phyloP scores from a whole-genome alignment of 1,140 invertebrate species.

The Uloborus diversus region DNA sequence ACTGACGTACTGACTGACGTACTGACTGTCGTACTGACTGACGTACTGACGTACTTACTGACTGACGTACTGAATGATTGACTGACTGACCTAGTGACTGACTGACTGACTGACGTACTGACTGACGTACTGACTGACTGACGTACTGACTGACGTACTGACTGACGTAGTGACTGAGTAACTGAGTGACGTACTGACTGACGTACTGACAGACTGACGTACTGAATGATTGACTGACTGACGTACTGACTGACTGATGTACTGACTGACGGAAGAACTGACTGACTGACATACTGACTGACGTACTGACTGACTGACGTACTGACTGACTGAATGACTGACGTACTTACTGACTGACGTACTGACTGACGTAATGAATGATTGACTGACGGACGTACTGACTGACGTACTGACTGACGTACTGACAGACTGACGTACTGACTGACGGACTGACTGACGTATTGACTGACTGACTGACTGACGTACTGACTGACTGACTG shows the following conservation, averaged over 20 bases:
- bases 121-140: neutral
- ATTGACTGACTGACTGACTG: neutral
- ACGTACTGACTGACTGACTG: neutral
- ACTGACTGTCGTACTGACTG: neutral
- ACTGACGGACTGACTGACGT: neutral
- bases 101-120: neutral
- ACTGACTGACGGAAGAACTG: neutral
- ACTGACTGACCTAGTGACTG: neutral
- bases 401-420: neutral
- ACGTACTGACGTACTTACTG: neutral
- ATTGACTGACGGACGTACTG: neutral
- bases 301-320: neutral
- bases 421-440: neutral
- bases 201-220: neutral
- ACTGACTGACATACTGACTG: neutral
- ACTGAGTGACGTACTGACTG: neutral
- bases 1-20: neutral
- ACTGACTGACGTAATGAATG: neutral
- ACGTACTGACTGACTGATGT: neutral
- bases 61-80: neutral
- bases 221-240: neutral
- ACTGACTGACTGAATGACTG: neutral
- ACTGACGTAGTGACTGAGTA: neutral
- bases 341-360: neutral
- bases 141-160: neutral